Evolutionary conservation across 2,888 invertebrate species (phyloP), one percentile per base, ranked within the genome.

Genomic region (Apotomis betuletana): DNA sequence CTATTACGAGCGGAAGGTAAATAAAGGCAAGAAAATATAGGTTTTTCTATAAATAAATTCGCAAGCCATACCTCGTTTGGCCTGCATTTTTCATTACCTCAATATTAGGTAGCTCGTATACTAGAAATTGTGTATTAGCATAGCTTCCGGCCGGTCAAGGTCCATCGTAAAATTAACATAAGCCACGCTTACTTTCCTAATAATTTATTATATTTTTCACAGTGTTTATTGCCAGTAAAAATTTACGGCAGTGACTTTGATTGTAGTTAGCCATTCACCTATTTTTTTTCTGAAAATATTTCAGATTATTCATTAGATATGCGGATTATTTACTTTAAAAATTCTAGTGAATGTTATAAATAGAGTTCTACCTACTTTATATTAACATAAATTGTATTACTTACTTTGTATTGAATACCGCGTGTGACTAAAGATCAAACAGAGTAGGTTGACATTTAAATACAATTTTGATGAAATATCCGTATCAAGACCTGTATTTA

Each of bases 131-230:
- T 67, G 61, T 67, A 61, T 51, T 71, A 71, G 51, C 67, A 58
- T 62, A 57, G 46, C 77, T 83, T 86, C 85, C 85, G 85, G 76
- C 63, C 76, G 86, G 86, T 86, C 88, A 88, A 88, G 88, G 88
- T 81, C 80, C 69, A 64, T 61, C 73, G 75, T 72, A 61, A 49
- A 54, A 68, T 72, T 72, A 68, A 27, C 72, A 72, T 72, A 68
- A 72, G 52, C 68, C 67, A 59, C 62, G 67, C 41, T 63, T 70
- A 62, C 62, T 62, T 67, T 74, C 52, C 52, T 59, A 70, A 69
- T 65, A 51, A 58, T 60, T 72, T 63, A 59, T 58, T 67, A 46
- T 67, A 44, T 67, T 61, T 67, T 60, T 51, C 52, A 65, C 52
- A 38, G 63, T 72, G 54, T 72, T 72, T 54, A 72, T 68, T 67